phyloP scores from a whole-genome alignment of 1,140 invertebrate genomes.

The Drosophila ogumai region DNA sequence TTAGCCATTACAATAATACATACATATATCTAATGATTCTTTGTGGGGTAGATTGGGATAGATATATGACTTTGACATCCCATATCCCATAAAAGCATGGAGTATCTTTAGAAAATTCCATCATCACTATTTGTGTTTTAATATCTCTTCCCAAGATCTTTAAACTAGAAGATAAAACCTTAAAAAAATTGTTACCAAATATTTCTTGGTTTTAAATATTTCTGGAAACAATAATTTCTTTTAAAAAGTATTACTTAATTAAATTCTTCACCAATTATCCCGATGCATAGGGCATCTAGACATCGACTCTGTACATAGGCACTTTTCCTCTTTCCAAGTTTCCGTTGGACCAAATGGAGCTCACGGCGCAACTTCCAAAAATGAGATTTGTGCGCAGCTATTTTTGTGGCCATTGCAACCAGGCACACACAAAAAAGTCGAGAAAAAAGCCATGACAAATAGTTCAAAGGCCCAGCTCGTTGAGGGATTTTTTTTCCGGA shows the following conservation, averaged over 20 bases:
- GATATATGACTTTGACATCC: background rate
- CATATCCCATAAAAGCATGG: background rate
- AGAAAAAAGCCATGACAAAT: constrained; percentile 65
- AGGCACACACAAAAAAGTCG: constrained; percentile 14
- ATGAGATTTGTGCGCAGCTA: constrained; percentile 72
- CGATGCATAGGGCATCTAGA: constrained; percentile 10
- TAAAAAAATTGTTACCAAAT: too few relatives aligned
- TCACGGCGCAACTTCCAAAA: constrained; percentile 63
- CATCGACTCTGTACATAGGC: background rate
- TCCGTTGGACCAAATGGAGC: constrained; percentile 56
- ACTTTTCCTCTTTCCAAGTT: background rate
- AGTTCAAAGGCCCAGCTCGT: constrained; percentile 64
- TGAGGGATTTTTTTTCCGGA: constrained; percentile 44
- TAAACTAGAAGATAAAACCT: too few relatives aligned
- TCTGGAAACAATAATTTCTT: background rate
- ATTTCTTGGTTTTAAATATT: background rate
- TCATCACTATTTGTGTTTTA: background rate
- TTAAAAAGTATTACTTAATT: background rate
- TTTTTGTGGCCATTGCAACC: constrained; percentile 68
- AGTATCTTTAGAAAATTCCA: background rate
- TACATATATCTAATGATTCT: constrained; percentile 1
- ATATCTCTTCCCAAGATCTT: too few relatives aligned
- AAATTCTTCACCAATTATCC: too few relatives aligned
- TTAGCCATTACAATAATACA: constrained; percentile 31
- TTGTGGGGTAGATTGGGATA: background rate